Evolutionary conservation across 2,113 vertebrate genomes (phyloP).

Genomic region (Struthio camelus): DNA sequence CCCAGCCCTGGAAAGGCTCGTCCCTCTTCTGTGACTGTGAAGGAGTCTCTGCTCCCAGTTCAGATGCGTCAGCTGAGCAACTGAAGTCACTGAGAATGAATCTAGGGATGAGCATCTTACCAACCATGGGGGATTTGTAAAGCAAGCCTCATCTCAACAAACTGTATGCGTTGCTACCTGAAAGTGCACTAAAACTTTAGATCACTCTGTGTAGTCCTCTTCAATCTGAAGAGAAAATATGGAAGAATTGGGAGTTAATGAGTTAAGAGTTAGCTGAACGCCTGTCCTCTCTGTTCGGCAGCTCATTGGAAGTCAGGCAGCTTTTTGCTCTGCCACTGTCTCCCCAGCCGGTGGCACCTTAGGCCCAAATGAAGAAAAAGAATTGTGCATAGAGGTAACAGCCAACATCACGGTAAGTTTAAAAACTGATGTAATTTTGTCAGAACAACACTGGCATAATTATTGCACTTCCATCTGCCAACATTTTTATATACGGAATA

Average conservation of each 20-base stretch:
- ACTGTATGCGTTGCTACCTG: background rate
- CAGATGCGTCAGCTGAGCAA: background rate
- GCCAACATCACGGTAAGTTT: slow-evolving; percentile 75
- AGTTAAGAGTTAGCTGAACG: background rate
- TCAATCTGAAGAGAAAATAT: background rate
- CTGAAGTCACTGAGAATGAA: background rate
- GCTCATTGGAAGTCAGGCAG: slow-evolving; percentile 82
- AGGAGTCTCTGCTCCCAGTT: background rate
- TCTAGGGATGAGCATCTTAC: background rate
- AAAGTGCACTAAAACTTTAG: background rate
- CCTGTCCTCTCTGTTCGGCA: slow-evolving; percentile 37
- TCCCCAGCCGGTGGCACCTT: slow-evolving; percentile 78
- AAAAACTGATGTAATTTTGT: background rate
- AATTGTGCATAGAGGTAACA: slow-evolving; percentile 79
- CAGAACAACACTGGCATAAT: background rate
- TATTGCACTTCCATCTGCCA: background rate
- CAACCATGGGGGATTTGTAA: background rate
- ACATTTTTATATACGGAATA: background rate
- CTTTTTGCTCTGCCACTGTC: slow-evolving; percentile 71
- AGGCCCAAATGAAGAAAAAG: slow-evolving; percentile 79
- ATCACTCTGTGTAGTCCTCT: background rate
- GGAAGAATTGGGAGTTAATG: background rate
- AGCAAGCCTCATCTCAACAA: background rate
- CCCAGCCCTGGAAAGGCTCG: background rate
- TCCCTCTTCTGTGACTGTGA: background rate